Evolutionary conservation across 2,113 vertebrate species (phyloP).

Genomic region (Podilymbus podiceps): DNA sequence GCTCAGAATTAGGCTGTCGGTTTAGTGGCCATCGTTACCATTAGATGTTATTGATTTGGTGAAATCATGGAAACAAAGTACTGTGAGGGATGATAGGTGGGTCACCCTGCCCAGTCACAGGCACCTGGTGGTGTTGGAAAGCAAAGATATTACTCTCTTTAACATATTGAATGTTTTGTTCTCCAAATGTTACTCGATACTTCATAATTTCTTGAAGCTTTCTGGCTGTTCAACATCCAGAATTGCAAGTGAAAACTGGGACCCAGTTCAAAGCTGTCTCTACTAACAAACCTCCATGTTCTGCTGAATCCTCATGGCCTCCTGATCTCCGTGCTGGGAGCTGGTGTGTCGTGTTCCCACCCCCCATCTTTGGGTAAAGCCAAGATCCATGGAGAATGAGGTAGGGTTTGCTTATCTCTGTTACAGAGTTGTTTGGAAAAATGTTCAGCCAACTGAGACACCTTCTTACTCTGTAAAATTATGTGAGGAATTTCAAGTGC

Average conservation of each 20-base stretch:
- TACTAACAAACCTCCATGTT: background rate
- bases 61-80: background rate
- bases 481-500: background rate
- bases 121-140: background rate
- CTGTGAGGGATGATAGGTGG: background rate
- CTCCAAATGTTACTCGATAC: constrained; percentile 1
- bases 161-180: background rate
- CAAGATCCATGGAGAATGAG: background rate
- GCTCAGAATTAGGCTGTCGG: background rate
- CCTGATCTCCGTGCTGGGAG: fast-evolving
- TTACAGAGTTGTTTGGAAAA: background rate
- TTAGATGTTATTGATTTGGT: background rate
- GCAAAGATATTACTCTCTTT: background rate
- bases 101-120: background rate
- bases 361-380: fast-evolving
- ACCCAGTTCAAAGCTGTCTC: constrained; percentile 4
- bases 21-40: background rate
- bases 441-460: background rate
- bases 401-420: background rate
- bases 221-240: background rate
- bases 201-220: background rate
- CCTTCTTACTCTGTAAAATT: background rate
- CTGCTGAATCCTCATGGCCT: background rate
- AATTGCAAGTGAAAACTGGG: constrained; percentile 9
- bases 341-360: fast-evolving